Evolutionary conservation across 1,140 invertebrate genomes (phyloP), one percentile per base, ranked within the genome.

Genomic region (Solenopsis invicta): DNA sequence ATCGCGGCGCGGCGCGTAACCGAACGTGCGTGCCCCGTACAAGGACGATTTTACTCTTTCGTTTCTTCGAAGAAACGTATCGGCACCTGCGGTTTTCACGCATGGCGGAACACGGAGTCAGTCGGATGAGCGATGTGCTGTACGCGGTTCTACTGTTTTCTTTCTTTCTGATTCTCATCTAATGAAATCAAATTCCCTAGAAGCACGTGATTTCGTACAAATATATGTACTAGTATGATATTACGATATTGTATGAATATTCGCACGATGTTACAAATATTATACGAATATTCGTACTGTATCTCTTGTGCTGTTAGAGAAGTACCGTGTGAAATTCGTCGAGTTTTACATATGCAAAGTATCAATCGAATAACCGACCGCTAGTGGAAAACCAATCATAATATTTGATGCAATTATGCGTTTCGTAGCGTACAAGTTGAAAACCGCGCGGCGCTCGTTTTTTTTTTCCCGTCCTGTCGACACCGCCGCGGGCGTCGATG

Each of bases 11-110:
- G 69, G 75, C 64, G 69, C 85, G 52, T 86, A 76, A 86, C 66
- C 82, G 87, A 88, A 75, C 50, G 59, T 77, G 77, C 24, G 62
- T 82, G 67, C 69, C 54, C 41, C 56, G 34, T 69, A 48, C 29
- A 54, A 41, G 13, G 56, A 74, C 80, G 80, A 74, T 84, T 84
- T 69, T 61, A 34, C 45, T 75, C 41, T 21, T 74, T 82, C 80
- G 24, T 41, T 82, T 82, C 67, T 72, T 78, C 82, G 74, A 3
- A 66, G 74, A 64, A 76, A 13, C 81, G 74, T 85, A 78, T 85
- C 74, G 74, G 50, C 82, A 85, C 74, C 74, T 85, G 82, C 74
- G 74, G 80, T 75, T 84, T 84, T 84, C 24, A 85, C 74, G 74
- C 48, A 62, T 34, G 34, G 37, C 24, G 48, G 37, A 66, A 45